phyloP scores from a whole-genome alignment of 2,113 vertebrate genomes.

The Dissostichus mawsoni region DNA sequence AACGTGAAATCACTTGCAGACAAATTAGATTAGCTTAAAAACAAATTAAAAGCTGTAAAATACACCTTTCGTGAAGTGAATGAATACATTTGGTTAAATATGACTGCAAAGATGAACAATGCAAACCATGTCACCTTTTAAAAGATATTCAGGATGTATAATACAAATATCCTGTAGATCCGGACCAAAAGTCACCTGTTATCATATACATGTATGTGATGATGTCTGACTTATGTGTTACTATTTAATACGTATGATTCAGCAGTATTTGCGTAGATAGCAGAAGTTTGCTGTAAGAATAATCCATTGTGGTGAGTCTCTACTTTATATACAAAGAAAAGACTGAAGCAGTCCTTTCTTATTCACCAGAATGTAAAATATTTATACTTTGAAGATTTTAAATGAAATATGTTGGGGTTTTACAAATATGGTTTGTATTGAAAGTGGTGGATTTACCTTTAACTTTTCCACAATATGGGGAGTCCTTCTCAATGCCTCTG shows the following conservation, averaged over 20 bases:
- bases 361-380: background rate
- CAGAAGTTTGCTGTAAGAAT: background rate
- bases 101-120: background rate
- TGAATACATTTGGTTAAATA: conserved; percentile 12
- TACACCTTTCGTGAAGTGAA: conserved; percentile 5
- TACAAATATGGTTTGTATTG: background rate
- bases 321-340: background rate
- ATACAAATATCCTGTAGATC: background rate
- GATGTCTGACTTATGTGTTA: background rate
- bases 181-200: no score
- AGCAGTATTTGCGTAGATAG: background rate
- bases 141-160: conserved; percentile 9
- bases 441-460: background rate
- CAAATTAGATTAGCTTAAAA: conserved; percentile 11
- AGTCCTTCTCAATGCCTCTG: background rate
- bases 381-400: background rate
- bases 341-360: no score
- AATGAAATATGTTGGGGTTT: background rate
- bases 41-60: conserved; percentile 6
- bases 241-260: background rate
- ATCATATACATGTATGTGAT: background rate
- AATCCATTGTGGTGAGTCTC: background rate
- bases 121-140: background rate
- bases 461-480: background rate
- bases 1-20: conserved; percentile 19